phyloP scores from a whole-genome alignment of 2,797 vertebrate genomes.

The Arvicola amphibius region DNA sequence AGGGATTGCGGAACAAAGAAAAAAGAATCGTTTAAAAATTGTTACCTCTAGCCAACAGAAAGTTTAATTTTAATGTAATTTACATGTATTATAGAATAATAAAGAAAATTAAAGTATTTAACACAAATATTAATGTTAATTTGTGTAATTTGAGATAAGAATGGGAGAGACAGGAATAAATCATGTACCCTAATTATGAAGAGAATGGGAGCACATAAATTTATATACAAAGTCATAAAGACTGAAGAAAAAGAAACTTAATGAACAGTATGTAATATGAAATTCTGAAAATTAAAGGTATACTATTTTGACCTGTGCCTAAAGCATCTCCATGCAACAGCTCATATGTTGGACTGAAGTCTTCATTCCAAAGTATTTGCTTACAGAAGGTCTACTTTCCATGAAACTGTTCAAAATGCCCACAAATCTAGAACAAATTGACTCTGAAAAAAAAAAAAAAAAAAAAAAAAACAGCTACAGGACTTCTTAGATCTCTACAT shows the following conservation, averaged over 20 bases:
- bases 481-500: not conserved
- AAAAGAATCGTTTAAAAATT: not conserved
- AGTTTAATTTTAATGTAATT: not conserved
- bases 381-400: not conserved
- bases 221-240: not conserved
- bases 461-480: too few relatives aligned
- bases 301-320: not conserved
- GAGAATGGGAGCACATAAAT: not conserved
- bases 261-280: rapidly evolving
- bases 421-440: not conserved
- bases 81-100: not conserved
- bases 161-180: not conserved
- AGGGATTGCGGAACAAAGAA: not conserved
- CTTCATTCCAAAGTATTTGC: not conserved
- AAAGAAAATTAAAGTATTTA: not conserved
- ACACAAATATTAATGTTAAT: not conserved
- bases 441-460: too few relatives aligned
- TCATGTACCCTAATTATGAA: not conserved
- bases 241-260: not conserved
- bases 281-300: not conserved
- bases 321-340: not conserved
- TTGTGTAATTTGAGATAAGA: not conserved
- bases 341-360: not conserved
- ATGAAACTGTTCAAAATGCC: not conserved
- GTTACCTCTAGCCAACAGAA: not conserved